These are phyloP conservation scores for Palythoa caribaeorum DNA, from an alignment of 92 coral and sea anemone species.

Conservation along the genomic window DNA sequence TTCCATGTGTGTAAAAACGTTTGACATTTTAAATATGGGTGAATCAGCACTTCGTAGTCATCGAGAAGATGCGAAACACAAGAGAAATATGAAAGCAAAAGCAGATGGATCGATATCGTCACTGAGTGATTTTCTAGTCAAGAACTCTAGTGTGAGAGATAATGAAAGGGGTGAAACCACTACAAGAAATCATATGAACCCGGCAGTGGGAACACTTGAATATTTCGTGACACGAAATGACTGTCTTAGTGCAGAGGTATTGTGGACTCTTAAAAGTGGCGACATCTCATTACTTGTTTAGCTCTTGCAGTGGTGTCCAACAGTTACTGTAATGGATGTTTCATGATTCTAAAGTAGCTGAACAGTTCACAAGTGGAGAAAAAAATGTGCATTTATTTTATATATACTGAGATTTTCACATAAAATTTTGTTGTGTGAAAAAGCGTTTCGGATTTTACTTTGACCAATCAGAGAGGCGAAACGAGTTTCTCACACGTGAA, in stretches of 20 bases:
- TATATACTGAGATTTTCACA: too few relatives aligned
- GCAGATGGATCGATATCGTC: constrained; percentile 24
- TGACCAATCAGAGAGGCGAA: too few relatives aligned
- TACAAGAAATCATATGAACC: neutral
- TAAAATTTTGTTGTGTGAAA: too few relatives aligned
- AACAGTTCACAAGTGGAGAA: constrained; percentile 46
- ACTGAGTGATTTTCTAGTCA: constrained; percentile 31
- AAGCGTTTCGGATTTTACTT: too few relatives aligned
- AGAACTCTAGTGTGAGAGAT: constrained; percentile 9
- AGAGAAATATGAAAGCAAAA: constrained; percentile 33
- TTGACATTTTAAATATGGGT: constrained; percentile 65
- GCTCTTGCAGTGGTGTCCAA: constrained; percentile 37
- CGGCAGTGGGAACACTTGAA: neutral
- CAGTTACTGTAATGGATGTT: constrained; percentile 44
- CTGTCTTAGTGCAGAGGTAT: constrained; percentile 40
- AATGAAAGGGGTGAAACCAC: constrained; percentile 29
- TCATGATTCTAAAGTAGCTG: constrained; percentile 44
- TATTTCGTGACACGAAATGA: constrained; percentile 27
- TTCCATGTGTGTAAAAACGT: constrained; percentile 48
- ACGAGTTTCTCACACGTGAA: too few relatives aligned
- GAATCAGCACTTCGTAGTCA: constrained; percentile 52
- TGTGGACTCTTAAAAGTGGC: constrained; percentile 49
- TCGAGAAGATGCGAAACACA: constrained; percentile 42
- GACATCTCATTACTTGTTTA: constrained; percentile 50
- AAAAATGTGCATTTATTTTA: constrained; percentile 31